Evolutionary conservation across 2,797 vertebrate species (phyloP).

Genomic region (Phoeniculus purpureus): DNA sequence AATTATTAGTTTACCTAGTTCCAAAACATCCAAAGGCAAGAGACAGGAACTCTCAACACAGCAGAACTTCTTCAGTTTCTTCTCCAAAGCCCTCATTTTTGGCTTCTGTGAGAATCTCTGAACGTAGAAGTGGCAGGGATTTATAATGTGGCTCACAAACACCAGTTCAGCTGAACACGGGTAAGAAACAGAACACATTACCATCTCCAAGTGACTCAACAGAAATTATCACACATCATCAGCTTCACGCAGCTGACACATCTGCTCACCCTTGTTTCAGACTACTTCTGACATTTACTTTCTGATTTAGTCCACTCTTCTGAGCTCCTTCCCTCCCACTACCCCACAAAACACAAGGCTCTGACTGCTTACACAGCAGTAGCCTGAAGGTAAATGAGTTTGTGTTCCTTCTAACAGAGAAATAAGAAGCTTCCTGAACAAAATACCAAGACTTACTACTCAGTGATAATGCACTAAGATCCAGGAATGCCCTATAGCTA

Average conservation of each 20-base stretch:
- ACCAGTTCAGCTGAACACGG: slow-evolving; percentile 75
- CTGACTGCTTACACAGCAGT: not conserved
- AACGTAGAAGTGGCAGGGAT: slow-evolving; percentile 81
- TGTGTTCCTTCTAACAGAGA: not conserved
- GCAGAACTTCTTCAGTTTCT: slow-evolving; percentile 70
- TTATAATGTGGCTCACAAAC: slow-evolving; percentile 76
- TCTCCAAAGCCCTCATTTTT: slow-evolving; percentile 66
- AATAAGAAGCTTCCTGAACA: not conserved
- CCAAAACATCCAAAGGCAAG: slow-evolving; percentile 72
- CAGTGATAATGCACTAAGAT: not conserved
- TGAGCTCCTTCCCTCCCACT: not conserved
- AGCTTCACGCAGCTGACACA: not conserved
- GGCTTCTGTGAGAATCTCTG: slow-evolving; percentile 75
- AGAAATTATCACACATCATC: not conserved
- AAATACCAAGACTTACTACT: not conserved
- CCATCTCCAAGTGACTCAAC: not conserved
- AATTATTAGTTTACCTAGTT: slow-evolving; percentile 74
- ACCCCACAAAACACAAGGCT: not conserved
- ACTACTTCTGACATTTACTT: not conserved
- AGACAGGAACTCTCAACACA: slow-evolving; percentile 31
- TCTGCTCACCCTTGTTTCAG: not conserved
- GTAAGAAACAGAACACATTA: not conserved
- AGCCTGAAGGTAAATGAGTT: not conserved
- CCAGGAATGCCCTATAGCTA: not conserved
- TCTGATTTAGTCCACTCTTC: not conserved